A percentile compares a stretch with the other conserved stretches of the same genome.
Evolutionary conservation across 2,797 vertebrate genomes (phyloP).

Genomic region (Myotis myotis): DNA sequence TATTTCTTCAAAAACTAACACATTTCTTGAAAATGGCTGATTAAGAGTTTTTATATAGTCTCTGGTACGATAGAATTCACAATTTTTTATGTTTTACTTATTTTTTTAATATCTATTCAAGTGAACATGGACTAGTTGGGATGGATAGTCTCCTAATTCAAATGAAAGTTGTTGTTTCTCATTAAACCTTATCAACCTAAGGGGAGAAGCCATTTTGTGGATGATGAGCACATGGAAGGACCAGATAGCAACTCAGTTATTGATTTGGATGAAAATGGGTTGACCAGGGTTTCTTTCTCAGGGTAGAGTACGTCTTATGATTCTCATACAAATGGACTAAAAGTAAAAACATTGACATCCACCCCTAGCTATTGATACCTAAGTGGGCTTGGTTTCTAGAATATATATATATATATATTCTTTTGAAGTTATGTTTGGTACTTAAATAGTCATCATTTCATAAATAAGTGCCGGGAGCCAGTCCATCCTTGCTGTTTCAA

Average conservation of each 20-base stretch:
- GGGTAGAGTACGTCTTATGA: neutral
- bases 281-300: neutral
- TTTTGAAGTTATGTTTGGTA: neutral
- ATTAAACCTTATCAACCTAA: neutral
- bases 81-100: neutral
- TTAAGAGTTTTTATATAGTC: neutral
- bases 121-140: neutral
- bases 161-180: neutral
- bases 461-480: too few relatives aligned
- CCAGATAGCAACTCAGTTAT: neutral
- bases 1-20: conserved; percentile 18
- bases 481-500: too few relatives aligned
- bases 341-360: neutral
- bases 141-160: neutral
- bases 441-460: neutral
- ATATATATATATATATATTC: neutral
- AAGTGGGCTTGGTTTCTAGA: neutral
- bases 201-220: neutral
- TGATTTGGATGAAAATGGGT: neutral
- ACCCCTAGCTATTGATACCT: neutral
- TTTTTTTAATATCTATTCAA: neutral
- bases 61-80: neutral
- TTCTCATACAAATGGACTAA: neutral
- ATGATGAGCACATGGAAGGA: neutral
- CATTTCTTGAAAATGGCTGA: neutral